phyloP scores from a whole-genome alignment of 1,140 invertebrate species.

The Drosophila equinoxialis region DNA sequence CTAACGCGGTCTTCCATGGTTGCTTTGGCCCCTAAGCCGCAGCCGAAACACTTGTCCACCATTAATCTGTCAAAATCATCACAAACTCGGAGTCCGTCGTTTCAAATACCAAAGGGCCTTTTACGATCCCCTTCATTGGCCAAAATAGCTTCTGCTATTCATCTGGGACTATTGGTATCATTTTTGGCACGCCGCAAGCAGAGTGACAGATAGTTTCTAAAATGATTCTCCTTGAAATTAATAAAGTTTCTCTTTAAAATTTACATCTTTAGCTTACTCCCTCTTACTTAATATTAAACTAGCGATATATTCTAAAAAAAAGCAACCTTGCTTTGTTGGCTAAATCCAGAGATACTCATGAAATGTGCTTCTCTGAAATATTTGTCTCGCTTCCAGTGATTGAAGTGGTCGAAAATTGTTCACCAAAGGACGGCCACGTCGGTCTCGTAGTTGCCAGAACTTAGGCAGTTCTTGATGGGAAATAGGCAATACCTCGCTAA shows the following conservation, averaged over 20 bases:
- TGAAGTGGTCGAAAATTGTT: slow-evolving; percentile 86
- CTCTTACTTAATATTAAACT: too few relatives aligned
- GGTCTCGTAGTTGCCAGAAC: slow-evolving; percentile 86
- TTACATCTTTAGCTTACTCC: neutral
- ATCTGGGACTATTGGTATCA: slow-evolving; percentile 51
- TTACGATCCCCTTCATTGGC: slow-evolving; percentile 21
- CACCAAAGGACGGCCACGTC: slow-evolving; percentile 83
- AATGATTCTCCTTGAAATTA: neutral
- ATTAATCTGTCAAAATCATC: slow-evolving; percentile 4
- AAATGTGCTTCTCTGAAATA: slow-evolving; percentile 84
- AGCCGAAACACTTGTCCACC: slow-evolving; percentile 18
- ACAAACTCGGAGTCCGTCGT: neutral
- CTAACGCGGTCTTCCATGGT: neutral
- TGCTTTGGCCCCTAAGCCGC: neutral
- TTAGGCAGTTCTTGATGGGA: slow-evolving; percentile 84
- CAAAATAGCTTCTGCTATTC: slow-evolving; percentile 47
- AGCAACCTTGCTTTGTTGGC: slow-evolving; percentile 2
- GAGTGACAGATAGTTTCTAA: slow-evolving; percentile 17
- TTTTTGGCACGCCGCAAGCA: slow-evolving; percentile 35
- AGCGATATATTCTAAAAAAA: slow-evolving; percentile 2
- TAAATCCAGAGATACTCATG: slow-evolving; percentile 52
- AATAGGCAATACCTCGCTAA: slow-evolving; percentile 87
- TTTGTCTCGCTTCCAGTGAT: slow-evolving; percentile 84
- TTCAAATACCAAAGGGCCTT: slow-evolving; percentile 37
- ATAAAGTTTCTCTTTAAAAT: neutral